Evolutionary conservation across 2,888 invertebrate genomes (phyloP).

Genomic region (Prenolepis imparis): DNA sequence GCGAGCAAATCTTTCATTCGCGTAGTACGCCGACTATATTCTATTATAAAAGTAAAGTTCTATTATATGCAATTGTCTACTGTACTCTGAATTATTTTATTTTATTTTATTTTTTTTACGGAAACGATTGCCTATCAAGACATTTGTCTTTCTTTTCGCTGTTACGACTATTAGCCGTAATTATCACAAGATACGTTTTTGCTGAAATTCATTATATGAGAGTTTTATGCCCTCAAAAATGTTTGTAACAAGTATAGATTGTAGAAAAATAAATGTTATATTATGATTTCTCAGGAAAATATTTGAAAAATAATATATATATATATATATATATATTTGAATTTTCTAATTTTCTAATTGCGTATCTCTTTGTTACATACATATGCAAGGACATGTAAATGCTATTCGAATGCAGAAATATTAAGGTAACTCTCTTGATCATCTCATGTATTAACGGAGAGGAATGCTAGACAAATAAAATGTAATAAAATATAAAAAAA

Average conservation of each 20-base stretch:
- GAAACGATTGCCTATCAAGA: too few species aligned
- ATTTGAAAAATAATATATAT: not conserved
- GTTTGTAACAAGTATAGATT: not conserved
- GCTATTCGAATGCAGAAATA: not conserved
- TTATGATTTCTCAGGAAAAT: not conserved
- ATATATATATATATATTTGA: not conserved
- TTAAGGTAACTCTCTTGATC: slow-evolving; percentile 10
- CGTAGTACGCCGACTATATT: not conserved
- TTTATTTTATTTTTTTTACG: too few species aligned
- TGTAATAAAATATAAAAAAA: not conserved
- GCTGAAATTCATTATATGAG: not conserved
- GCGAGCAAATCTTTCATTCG: not conserved
- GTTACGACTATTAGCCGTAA: not conserved
- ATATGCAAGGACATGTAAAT: not conserved
- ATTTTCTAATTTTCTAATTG: not conserved
- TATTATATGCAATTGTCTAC: too few species aligned
- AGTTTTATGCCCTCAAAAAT: not conserved
- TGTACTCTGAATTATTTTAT: too few species aligned
- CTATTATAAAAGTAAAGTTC: too few species aligned
- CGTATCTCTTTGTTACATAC: not conserved
- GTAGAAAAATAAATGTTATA: not conserved
- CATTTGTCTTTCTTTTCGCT: too few species aligned
- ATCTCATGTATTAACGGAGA: not conserved
- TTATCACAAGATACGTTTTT: not conserved
- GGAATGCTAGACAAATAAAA: not conserved